These are phyloP conservation scores for Hypotaenidia philippensis DNA, from an alignment of 2,797 vertebrate species.

Conservation along the genomic window DNA sequence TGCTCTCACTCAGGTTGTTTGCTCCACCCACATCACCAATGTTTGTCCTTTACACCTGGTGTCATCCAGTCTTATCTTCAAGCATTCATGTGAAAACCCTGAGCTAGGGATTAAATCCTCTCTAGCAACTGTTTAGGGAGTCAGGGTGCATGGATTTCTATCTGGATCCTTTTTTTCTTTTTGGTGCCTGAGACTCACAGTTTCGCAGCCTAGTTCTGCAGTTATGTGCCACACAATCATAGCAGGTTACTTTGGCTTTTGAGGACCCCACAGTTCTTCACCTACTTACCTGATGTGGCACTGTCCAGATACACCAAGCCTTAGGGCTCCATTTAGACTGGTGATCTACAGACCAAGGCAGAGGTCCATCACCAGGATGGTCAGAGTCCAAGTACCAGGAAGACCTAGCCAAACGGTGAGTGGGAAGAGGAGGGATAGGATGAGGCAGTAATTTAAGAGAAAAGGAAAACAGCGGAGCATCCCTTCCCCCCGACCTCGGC, in stretches of 20 bases:
- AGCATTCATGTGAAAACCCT: not conserved
- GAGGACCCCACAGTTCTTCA: not conserved
- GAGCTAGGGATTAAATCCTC: not conserved
- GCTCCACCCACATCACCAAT: not conserved
- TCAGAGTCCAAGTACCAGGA: not conserved
- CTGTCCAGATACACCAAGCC: not conserved
- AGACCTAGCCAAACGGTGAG: not conserved
- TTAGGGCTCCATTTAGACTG: not conserved
- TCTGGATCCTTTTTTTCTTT: not conserved
- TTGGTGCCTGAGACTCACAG: not conserved
- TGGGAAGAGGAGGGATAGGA: not conserved
- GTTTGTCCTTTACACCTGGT: not conserved
- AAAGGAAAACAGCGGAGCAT: not conserved
- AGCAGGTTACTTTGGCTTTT: not conserved
- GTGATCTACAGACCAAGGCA: not conserved
- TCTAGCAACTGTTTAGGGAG: not conserved
- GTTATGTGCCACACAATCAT: not conserved
- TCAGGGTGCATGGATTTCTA: not conserved
- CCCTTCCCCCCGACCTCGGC: not conserved
- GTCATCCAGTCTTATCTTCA: not conserved
- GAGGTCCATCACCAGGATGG: not conserved
- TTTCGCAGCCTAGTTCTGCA: not conserved
- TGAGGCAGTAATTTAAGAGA: not conserved
- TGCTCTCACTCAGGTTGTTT: slow-evolving; percentile 9
- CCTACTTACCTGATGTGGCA: not conserved